phyloP scores from a whole-genome alignment of 2,888 invertebrate genomes.

The Phaedon cochleariae region DNA sequence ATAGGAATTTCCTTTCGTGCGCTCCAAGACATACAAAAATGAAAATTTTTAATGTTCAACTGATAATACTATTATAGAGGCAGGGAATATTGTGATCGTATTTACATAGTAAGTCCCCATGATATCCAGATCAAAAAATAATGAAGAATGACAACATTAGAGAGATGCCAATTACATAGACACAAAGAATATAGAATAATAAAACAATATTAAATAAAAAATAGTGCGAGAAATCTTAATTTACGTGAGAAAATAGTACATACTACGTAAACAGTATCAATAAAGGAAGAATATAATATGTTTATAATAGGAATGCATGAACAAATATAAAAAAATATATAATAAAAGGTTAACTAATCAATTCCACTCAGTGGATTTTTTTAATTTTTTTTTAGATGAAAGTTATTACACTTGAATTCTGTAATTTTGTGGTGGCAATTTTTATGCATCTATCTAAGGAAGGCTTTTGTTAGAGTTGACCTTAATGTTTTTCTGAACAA shows the following conservation, averaged over 20 bases:
- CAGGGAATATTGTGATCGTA: constrained; percentile 49
- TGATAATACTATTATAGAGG: constrained; percentile 49
- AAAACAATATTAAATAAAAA: constrained; percentile 53
- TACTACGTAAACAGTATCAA: constrained; percentile 46
- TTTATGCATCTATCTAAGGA: too few relatives aligned
- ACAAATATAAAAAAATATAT: too few relatives aligned
- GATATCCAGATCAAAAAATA: constrained; percentile 41
- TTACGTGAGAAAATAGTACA: constrained; percentile 53
- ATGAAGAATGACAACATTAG: constrained; percentile 57
- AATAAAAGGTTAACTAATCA: too few relatives aligned
- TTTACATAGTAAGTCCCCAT: constrained; percentile 44
- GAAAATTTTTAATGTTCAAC: constrained; percentile 43
- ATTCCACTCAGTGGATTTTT: too few relatives aligned
- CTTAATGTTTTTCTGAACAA: too few relatives aligned
- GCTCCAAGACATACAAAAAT: constrained; percentile 48
- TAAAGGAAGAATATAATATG: too few relatives aligned
- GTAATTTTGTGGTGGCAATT: too few relatives aligned
- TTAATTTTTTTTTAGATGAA: too few relatives aligned
- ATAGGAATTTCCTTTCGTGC: too few relatives aligned
- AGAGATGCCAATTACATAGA: constrained; percentile 58
- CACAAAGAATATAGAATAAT: constrained; percentile 55
- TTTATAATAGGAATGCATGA: too few relatives aligned
- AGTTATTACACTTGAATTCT: too few relatives aligned
- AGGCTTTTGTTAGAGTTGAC: too few relatives aligned
- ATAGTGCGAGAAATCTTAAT: constrained; percentile 51